Evolutionary conservation across 64 coral and sea anemone genomes (phyloP).

Genomic region (Actinia tenebrosa): DNA sequence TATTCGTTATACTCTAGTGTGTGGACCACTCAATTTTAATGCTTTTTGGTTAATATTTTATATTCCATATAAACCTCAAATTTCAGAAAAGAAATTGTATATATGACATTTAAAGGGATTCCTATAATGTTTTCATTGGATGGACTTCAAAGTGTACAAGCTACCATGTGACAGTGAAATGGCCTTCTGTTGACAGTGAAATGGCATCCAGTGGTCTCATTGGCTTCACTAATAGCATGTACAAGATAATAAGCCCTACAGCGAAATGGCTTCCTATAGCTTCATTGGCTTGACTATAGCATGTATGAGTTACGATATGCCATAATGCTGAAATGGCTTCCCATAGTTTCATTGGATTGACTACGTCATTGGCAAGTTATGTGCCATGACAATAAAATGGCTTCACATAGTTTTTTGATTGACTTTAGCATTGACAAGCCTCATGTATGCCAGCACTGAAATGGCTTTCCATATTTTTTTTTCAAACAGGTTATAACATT

Average conservation of each 20-base stretch:
- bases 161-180: neutral
- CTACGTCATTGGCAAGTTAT: neutral
- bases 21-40: no score
- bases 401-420: neutral
- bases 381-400: neutral
- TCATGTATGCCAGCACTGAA: neutral
- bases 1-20: no score
- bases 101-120: neutral
- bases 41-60: neutral
- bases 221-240: neutral
- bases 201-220: neutral
- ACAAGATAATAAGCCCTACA: no score
- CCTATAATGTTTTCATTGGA: neutral
- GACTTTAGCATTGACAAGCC: neutral
- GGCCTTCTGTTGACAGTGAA: neutral
- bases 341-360: neutral
- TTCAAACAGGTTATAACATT: no score
- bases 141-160: neutral
- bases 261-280: no score
- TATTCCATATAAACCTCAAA: neutral
- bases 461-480: neutral
- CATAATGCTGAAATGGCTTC: neutral
- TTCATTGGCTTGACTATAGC: no score
- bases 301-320: no score
- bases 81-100: neutral